Percentiles rank a stretch among this genome's conserved stretches.
phyloP scores from a whole-genome alignment of 2,113 vertebrate species.

The Cricetomys ansorgei region DNA sequence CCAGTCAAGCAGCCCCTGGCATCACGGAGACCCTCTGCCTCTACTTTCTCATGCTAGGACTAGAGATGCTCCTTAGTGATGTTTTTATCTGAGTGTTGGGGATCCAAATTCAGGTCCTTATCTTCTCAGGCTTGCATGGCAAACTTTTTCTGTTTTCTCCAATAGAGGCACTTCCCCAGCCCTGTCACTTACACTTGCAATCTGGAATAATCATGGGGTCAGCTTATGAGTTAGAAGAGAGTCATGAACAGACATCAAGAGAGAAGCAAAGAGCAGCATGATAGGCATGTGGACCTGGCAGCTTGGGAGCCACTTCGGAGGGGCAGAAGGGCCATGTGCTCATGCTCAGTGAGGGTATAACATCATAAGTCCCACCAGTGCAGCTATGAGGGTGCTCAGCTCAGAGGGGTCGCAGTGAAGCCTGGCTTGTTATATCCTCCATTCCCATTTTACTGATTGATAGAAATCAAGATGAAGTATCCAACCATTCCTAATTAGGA shows the following conservation, averaged over 20 bases:
- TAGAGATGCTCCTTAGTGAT: too few species aligned
- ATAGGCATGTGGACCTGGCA: neutral
- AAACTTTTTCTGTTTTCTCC: neutral
- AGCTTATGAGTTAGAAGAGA: neutral
- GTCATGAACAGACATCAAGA: neutral
- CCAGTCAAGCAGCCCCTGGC: neutral
- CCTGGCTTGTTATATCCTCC: neutral
- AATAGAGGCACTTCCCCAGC: neutral
- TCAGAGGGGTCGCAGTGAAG: neutral
- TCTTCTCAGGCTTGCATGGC: neutral
- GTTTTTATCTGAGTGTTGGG: neutral
- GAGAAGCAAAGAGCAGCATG: neutral
- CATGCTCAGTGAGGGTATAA: neutral
- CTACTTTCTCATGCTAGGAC: too few species aligned
- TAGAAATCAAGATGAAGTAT: neutral
- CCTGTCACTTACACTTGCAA: neutral
- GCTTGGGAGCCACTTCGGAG: neutral
- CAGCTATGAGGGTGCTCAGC: neutral
- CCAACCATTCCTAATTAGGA: neutral
- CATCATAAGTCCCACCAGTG: neutral
- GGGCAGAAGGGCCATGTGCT: neutral
- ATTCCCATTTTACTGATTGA: neutral
- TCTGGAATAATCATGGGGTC: neutral
- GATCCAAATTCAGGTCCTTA: neutral
- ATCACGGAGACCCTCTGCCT: neutral